phyloP scores from a whole-genome alignment of 2,888 invertebrate genomes.

The Hirtodrosophila cameraria region DNA sequence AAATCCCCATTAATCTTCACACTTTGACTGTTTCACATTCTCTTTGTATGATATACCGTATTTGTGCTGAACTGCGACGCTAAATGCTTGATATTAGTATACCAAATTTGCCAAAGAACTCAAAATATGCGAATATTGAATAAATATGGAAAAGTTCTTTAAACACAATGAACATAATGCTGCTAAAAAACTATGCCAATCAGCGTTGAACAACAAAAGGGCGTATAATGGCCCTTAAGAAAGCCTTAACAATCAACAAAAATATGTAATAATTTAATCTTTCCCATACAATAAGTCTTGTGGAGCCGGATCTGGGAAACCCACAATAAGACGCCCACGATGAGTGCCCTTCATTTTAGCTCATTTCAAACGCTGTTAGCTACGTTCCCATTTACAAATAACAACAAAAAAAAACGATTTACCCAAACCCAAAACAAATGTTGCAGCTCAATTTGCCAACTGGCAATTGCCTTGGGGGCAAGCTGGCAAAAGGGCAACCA shows the following conservation, averaged over 20 bases:
- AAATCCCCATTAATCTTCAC: conserved; percentile 14
- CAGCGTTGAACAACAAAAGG: conserved; percentile 26
- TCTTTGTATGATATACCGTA: conserved; percentile 32
- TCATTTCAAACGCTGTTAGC: conserved; percentile 17
- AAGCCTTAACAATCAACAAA: conserved; percentile 14
- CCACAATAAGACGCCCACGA: conserved; percentile 44
- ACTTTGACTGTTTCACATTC: background rate
- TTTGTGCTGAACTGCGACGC: conserved; percentile 33
- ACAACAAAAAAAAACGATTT: conserved; percentile 34
- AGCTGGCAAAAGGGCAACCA: conserved; percentile 41
- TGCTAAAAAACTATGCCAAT: conserved; percentile 31
- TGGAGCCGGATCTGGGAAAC: conserved; percentile 53
- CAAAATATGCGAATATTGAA: background rate
- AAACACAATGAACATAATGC: background rate
- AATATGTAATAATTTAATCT: conserved; percentile 14
- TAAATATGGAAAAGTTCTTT: background rate
- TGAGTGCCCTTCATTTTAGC: conserved; percentile 40
- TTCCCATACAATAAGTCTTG: conserved; percentile 25
- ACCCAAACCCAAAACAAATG: conserved; percentile 18
- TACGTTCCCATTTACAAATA: conserved; percentile 4
- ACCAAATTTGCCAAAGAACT: conserved; percentile 28
- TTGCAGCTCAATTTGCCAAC: conserved; percentile 55
- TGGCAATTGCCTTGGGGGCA: conserved; percentile 12
- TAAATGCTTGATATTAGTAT: conserved; percentile 56
- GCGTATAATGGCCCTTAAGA: conserved; percentile 15